phyloP scores from a whole-genome alignment of 2,113 vertebrate genomes.

The Oryzias woworae region DNA sequence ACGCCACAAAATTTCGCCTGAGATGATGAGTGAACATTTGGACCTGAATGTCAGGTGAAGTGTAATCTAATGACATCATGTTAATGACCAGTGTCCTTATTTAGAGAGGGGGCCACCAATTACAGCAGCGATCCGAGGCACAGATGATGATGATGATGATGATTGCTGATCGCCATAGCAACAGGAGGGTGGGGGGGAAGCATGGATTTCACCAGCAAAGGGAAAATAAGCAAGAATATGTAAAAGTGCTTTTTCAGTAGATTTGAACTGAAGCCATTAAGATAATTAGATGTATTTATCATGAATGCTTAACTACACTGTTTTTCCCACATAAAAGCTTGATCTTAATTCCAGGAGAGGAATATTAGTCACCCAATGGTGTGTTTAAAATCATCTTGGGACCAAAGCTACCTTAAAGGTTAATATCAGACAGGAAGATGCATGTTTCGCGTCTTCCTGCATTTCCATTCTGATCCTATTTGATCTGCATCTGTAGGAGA shows the following conservation, averaged over 20 bases:
- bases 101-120: slow-evolving; percentile 41
- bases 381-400: slow-evolving; percentile 2
- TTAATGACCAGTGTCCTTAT: slow-evolving; percentile 39
- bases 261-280: slow-evolving; percentile 58
- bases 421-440: slow-evolving; percentile 18
- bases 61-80: slow-evolving; percentile 31
- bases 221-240: slow-evolving; percentile 59
- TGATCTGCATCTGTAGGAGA: slow-evolving; percentile 3
- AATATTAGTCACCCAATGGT: slow-evolving; percentile 53
- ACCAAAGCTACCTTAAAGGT: slow-evolving; percentile 17
- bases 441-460: too few species aligned
- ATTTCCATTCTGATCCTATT: too few species aligned
- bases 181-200: slow-evolving; percentile 13
- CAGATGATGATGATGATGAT: slow-evolving; percentile 61
- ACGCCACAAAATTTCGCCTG: not conserved
- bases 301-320: slow-evolving; percentile 46
- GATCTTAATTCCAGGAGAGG: slow-evolving; percentile 50
- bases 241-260: slow-evolving; percentile 50
- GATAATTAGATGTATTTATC: slow-evolving; percentile 69
- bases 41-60: slow-evolving; percentile 17
- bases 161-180: slow-evolving; percentile 55
- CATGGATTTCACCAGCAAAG: not conserved
- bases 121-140: slow-evolving; percentile 70
- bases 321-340: slow-evolving; percentile 48
- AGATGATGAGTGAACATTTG: not conserved